These are phyloP conservation scores for Hyla sarda DNA, from an alignment of 2,113 vertebrate species.

Conservation along the genomic window DNA sequence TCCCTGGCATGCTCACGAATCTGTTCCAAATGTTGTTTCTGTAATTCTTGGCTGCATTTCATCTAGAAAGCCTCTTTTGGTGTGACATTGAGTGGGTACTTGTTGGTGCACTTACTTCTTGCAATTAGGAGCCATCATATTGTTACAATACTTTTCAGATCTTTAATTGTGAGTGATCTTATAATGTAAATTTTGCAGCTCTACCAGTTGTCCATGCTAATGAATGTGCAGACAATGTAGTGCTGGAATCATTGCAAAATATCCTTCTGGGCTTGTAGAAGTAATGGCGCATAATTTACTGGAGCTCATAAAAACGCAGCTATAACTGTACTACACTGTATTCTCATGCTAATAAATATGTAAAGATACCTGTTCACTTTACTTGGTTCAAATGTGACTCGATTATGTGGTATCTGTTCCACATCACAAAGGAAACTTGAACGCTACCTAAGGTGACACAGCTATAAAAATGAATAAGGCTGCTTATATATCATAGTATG, in stretches of 20 bases:
- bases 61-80: slow-evolving; percentile 13
- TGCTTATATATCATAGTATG: slow-evolving; percentile 1
- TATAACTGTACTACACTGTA: not conserved
- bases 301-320: not conserved
- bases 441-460: not conserved
- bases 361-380: not conserved
- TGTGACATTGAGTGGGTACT: slow-evolving; percentile 33
- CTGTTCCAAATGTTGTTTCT: not conserved
- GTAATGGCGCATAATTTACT: not conserved
- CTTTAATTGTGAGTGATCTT: slow-evolving; percentile 28
- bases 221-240: not conserved
- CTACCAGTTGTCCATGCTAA: not conserved
- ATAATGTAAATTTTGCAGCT: not conserved
- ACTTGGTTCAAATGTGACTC: not conserved
- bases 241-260: not conserved
- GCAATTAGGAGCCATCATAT: slow-evolving; percentile 26
- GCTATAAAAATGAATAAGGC: slow-evolving; percentile 1
- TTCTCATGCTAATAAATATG: not conserved
- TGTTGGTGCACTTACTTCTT: not conserved
- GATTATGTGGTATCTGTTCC: not conserved
- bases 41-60: slow-evolving; percentile 18
- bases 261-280: not conserved
- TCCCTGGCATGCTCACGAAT: not conserved
- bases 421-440: not conserved
- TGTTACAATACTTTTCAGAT: slow-evolving; percentile 37